Evolutionary conservation across 2,113 vertebrate genomes (phyloP).

Genomic region (Notothenia rossii): DNA sequence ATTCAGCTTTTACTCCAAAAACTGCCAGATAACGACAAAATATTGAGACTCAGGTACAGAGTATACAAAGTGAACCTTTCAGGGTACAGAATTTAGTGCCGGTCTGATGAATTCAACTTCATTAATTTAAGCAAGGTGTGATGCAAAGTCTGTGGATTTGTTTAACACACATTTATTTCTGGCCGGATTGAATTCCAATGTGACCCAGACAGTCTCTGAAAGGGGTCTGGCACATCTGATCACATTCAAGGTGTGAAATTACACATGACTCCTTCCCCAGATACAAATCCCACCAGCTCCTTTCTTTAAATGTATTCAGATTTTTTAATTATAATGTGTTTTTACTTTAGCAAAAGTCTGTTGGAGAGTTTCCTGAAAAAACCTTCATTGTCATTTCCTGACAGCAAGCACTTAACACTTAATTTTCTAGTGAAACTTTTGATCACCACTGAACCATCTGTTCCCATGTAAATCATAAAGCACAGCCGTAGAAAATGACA

Average conservation of each 20-base stretch:
- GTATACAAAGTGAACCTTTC: not conserved
- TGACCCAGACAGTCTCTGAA: not conserved
- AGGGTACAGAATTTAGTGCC: not conserved
- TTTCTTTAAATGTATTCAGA: not conserved
- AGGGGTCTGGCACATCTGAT: constrained; percentile 27
- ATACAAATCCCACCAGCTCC: not conserved
- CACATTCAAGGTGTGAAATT: constrained; percentile 15
- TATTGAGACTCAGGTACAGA: not conserved
- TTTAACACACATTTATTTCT: constrained; percentile 2
- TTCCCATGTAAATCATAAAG: not conserved
- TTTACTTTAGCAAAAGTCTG: not conserved
- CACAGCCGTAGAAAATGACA: not conserved
- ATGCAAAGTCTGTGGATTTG: not conserved
- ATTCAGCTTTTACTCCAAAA: not conserved
- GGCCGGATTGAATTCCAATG: not conserved
- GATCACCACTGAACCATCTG: not conserved
- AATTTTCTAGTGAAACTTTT: not conserved
- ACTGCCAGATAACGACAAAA: not conserved
- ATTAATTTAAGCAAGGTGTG: not conserved
- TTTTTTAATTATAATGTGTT: not conserved
- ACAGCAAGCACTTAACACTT: not conserved
- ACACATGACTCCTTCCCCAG: not conserved
- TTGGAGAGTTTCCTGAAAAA: not conserved
- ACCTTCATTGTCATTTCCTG: not conserved
- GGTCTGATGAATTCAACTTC: not conserved